These are phyloP conservation scores for Crossaster papposus DNA, from an alignment of 53 echinoderm and acorn worm species.

Conservation along the genomic window DNA sequence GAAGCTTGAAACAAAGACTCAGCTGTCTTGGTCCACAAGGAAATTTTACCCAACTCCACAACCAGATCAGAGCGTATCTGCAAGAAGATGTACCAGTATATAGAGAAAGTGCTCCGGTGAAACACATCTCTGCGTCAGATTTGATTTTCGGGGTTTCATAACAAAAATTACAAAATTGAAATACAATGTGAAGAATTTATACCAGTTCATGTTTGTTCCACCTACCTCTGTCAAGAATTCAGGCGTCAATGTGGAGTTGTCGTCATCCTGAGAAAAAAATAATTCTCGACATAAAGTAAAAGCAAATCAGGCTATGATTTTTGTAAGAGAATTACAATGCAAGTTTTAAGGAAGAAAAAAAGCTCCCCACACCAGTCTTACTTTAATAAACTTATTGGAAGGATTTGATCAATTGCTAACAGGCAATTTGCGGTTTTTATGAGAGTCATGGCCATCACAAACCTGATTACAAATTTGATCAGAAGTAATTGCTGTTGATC, in stretches of 20 bases:
- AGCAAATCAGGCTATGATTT: not conserved
- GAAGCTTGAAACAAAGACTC: conserved; percentile 56
- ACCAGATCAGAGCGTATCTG: conserved; percentile 49
- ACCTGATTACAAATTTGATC: no score
- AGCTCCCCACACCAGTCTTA: no score
- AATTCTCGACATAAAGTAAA: not conserved
- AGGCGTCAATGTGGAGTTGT: conserved; percentile 9
- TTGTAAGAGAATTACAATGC: not conserved
- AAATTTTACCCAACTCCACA: conserved; percentile 37
- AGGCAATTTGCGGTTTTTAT: no score
- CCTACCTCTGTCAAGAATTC: conserved; percentile 45
- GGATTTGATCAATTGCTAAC: no score
- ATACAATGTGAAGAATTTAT: not conserved
- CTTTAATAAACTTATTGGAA: not conserved
- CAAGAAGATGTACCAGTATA: not conserved
- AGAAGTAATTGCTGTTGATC: no score
- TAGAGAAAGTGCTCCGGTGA: no score
- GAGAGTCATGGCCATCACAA: no score
- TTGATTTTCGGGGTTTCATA: no score
- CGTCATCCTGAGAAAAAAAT: conserved; percentile 22
- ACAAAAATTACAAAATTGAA: no score
- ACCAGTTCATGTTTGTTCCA: not conserved
- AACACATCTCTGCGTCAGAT: no score
- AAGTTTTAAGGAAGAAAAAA: not conserved
- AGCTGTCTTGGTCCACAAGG: conserved; percentile 62